Evolutionary conservation across 2,113 vertebrate species (phyloP).

Genomic region (Quiscalus mexicanus): DNA sequence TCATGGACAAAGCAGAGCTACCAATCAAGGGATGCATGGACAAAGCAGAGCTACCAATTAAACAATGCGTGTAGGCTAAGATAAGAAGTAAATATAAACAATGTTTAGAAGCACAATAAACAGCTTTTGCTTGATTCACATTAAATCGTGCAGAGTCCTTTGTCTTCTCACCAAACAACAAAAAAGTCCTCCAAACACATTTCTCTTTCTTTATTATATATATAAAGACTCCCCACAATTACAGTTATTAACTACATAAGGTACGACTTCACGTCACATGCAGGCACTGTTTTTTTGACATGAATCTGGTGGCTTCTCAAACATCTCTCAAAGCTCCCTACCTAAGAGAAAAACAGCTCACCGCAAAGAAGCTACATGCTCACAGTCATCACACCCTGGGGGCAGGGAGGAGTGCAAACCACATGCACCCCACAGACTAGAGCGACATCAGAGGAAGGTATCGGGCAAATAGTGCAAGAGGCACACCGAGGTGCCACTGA

Average conservation of each 20-base stretch:
- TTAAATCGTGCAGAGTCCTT: neutral
- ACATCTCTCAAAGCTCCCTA: neutral
- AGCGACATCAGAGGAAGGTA: neutral
- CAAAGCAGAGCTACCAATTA: neutral
- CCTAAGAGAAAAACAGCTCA: neutral
- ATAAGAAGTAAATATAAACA: neutral
- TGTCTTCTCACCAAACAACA: neutral
- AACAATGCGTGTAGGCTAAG: neutral
- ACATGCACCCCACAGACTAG: neutral
- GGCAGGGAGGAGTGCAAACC: neutral
- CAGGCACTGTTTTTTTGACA: neutral
- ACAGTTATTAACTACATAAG: neutral
- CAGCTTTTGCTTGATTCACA: neutral
- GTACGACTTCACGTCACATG: neutral
- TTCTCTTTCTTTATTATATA: neutral
- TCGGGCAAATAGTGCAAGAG: accelerated
- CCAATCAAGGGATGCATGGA: neutral
- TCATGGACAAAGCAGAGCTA: neutral
- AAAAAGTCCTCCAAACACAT: neutral
- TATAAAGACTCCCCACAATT: accelerated
- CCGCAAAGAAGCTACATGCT: neutral
- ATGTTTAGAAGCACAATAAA: neutral
- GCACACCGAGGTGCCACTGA: neutral
- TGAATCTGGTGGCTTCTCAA: neutral
- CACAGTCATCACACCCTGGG: neutral